Percentiles rank a stretch among this genome's conserved stretches.
Evolutionary conservation across 64 coral and sea anemone genomes (phyloP).

Genomic region (Montipora efflorescens): DNA sequence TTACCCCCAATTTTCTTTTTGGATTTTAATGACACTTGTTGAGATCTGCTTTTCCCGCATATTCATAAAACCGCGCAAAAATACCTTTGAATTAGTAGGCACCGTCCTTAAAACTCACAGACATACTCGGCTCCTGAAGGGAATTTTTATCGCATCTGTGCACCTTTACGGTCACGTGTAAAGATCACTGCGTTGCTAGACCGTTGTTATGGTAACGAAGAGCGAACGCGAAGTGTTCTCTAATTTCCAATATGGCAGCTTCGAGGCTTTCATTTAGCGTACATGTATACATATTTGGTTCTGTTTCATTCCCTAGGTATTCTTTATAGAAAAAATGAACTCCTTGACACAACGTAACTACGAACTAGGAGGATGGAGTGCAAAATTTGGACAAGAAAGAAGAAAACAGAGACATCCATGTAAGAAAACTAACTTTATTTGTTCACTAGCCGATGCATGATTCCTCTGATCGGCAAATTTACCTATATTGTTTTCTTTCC

Average conservation of each 20-base stretch:
- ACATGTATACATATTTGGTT: not conserved
- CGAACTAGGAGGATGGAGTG: constrained; percentile 68
- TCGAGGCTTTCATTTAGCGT: not conserved
- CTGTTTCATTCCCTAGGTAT: not conserved
- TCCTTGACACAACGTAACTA: not conserved
- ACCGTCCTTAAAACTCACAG: too few species aligned
- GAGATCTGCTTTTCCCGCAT: too few species aligned
- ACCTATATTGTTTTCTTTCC: too few species aligned
- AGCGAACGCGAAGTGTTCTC: not conserved
- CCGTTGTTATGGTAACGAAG: constrained; percentile 23
- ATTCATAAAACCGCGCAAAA: too few species aligned
- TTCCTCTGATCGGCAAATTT: too few species aligned
- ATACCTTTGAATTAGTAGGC: too few species aligned
- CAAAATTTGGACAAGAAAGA: constrained; percentile 79
- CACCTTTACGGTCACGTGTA: too few species aligned
- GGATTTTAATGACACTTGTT: too few species aligned
- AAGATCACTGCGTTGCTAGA: not conserved
- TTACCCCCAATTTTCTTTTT: too few species aligned
- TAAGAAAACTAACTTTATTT: constrained; percentile 16
- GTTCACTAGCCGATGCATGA: too few species aligned
- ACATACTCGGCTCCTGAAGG: too few species aligned
- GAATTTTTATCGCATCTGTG: too few species aligned
- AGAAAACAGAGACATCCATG: constrained; percentile 66
- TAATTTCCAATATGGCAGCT: constrained; percentile 52
- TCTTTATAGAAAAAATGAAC: constrained; percentile 32